A percentile compares a stretch with the other conserved stretches of the same genome.
phyloP scores from a whole-genome alignment of 92 coral and sea anemone species.

The Actinostola sp. region DNA sequence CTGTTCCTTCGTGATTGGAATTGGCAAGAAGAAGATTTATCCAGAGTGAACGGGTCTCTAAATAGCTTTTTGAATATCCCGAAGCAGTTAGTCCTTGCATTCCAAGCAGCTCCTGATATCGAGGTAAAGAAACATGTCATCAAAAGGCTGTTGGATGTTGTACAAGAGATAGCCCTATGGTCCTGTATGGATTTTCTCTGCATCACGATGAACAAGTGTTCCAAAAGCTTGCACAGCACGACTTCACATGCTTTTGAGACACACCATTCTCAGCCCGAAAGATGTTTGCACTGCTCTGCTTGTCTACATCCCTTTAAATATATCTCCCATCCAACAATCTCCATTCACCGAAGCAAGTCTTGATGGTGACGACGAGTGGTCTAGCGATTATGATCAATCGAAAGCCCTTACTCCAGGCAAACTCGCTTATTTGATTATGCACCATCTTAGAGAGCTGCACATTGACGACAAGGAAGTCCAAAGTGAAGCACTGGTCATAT shows the following conservation, averaged over 20 bases:
- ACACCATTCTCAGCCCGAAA: neutral
- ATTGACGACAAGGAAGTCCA: neutral
- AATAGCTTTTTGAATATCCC: constrained; percentile 9
- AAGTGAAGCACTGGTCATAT: neutral
- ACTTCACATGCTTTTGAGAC: constrained; percentile 16
- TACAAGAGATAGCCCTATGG: neutral
- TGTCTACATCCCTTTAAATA: neutral
- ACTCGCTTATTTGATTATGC: neutral
- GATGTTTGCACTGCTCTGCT: constrained; percentile 1
- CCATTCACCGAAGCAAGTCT: neutral
- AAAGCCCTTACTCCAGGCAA: constrained; percentile 12
- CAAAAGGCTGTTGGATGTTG: constrained; percentile 6
- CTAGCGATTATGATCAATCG: neutral
- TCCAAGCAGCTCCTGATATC: neutral
- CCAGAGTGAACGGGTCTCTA: neutral
- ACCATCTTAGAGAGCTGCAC: neutral
- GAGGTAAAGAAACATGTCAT: neutral
- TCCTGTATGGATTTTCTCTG: constrained; percentile 2
- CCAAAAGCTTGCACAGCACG: constrained; percentile 1
- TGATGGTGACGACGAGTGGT: neutral
- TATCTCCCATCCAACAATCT: neutral
- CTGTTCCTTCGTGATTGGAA: neutral
- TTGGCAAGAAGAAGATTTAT: neutral
- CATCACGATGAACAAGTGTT: neutral
- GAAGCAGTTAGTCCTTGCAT: constrained; percentile 8